Evolutionary conservation across 1,140 invertebrate genomes (phyloP), one percentile per base, ranked within the genome.

Genomic region (Drosophila biarmipes): DNA sequence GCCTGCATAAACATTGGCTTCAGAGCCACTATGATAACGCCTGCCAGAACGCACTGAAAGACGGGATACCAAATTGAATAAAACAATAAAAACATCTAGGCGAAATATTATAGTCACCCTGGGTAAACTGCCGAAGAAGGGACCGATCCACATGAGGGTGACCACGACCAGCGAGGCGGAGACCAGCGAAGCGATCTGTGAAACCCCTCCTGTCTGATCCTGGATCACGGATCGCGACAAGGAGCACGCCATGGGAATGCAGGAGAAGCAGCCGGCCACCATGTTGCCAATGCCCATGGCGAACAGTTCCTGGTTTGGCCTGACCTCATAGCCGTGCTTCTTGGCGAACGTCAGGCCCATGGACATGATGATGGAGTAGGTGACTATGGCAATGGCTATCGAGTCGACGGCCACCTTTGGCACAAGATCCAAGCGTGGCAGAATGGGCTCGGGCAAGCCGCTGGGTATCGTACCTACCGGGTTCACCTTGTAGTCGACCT

Each of bases 281-380:
- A 97, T 92, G 84, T 98, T 98, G 56, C 96, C 95, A 0, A 95
- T 74, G 27, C 97, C 96, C 93, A 95, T 92, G 4, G 96, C 96
- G 45, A 97, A 91, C 0, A 97, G 91, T 92, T 98, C 98, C 92
- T 99, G 98, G 92, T 98, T 99, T 0, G 97, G 93, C 73, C 97
- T 94, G 1, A 99, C 94, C 73, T 97, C 95, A 87, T 99, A 99
- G 72, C 96, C 95, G 58, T 96, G 93, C 92, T 98, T 98, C 74
- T 95, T 94, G 1, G 98, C 97, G 92, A 98, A 97, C 48, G 98
- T 97, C 62, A 98, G 93, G 0, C 96, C 96, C 96, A 99, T 97
- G 1, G 98, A 99, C 93, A 99, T 96, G 4, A 96, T 95, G 34
- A 98, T 95, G 1, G 97, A 97, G 92, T 98, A 99, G 0, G 96